Base-by-base conservation (phyloP, 2,113 vertebrate genomes). In the Paradoxurus hermaphroditus region DNA sequence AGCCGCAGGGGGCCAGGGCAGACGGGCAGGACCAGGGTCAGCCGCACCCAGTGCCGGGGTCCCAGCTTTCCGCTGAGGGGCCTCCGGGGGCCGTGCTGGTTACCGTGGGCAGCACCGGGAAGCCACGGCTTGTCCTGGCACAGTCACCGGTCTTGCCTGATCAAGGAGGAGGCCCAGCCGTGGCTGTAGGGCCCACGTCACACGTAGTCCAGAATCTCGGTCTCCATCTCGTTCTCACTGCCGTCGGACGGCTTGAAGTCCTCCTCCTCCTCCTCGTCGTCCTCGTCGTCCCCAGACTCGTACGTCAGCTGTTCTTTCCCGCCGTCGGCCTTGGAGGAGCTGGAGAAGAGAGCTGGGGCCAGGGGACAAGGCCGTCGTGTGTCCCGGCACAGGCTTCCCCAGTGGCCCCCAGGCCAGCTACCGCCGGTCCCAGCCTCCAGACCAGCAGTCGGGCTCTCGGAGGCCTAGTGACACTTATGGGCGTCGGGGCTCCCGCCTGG, bases 171-270 rank as follows among this genome's bases (percentile, higher is more conserved):
- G 14, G 39, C 4, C 39, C 21, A 6, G 51, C 18, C 34, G 25
- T 13, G 1, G 1, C 7, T 7, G 90, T 41, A 27, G 31, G 46
- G 7, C 46, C 46, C n/a, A 75, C 13, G 49, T 96, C 97, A 99
- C 93, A 99, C 99, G 0, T 99, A 99, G 98, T 99, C 99, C 70
- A 99, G 98, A 39, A 99, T 99, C 98, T 99, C 99, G 0, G 99
- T 99, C 98, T 99, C 99, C 99, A 99, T 99, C 98, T 99, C 99
- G 27, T 99, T 99, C 97, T 99, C 99, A 23, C 99, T 99, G 78
- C 99, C 99, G 11, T 99, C 99, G 0, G 99, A 99, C 0, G 99
- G 99, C 95, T 99, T 99, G 98, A 99, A 99, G 2, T 99, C 99
- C 49, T 99, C 99, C 0, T 99, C 99, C 2, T 99, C 99, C 0